phyloP scores from a whole-genome alignment of 2,113 vertebrate species.

The Sinocyclocheilus rhinocerous region DNA sequence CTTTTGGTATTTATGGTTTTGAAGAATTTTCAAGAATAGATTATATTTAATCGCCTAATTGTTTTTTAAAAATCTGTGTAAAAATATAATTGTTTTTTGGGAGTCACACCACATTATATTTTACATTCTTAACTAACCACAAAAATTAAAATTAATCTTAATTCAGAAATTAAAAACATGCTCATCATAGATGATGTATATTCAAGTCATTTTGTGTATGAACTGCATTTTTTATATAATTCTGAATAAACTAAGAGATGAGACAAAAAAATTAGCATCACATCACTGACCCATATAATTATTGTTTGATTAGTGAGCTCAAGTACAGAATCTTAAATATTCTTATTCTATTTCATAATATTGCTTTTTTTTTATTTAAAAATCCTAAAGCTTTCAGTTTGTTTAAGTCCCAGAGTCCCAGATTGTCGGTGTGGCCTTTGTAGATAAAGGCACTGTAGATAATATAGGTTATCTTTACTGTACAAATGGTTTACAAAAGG shows the following conservation, averaged over 20 bases:
- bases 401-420: not conserved
- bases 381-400: not conserved
- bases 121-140: not conserved
- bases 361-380: not conserved
- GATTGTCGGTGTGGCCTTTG: slow-evolving; percentile 2
- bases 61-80: not conserved
- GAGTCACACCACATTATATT: not conserved
- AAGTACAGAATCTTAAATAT: not conserved
- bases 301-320: not conserved
- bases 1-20: not conserved
- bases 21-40: not conserved
- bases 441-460: not conserved
- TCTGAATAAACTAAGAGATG: not conserved
- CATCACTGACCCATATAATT: not conserved
- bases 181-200: not conserved
- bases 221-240: not conserved
- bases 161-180: not conserved
- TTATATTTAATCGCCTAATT: not conserved
- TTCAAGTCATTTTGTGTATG: not conserved
- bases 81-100: not conserved
- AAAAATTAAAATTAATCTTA: not conserved
- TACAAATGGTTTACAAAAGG: slow-evolving; percentile 16
- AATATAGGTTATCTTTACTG: not conserved
- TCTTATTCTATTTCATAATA: not conserved
- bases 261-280: too few species aligned